A percentile compares a stretch with the other conserved stretches of the same genome.
Evolutionary conservation across 2,888 invertebrate species (phyloP).

Genomic region (Malachius bipustulatus): DNA sequence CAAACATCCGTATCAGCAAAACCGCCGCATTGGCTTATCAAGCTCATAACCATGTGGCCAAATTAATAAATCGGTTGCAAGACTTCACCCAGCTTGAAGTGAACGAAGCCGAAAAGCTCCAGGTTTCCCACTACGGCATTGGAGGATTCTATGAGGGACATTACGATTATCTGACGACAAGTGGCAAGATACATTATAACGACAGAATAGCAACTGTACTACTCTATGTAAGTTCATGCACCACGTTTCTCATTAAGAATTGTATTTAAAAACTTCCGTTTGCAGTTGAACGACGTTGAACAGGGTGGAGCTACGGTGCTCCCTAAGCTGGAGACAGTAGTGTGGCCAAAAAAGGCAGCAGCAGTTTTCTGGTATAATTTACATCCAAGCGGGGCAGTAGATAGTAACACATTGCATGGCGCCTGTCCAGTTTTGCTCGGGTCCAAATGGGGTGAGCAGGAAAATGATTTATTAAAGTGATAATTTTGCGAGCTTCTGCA

Average conservation of each 20-base stretch:
- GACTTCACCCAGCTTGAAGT: too few relatives aligned
- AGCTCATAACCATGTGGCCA: too few relatives aligned
- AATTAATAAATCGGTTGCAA: too few relatives aligned
- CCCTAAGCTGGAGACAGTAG: background rate
- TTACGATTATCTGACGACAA: background rate
- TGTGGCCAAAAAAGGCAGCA: background rate
- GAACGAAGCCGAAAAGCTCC: too few relatives aligned
- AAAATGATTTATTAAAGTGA: too few relatives aligned
- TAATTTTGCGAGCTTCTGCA: too few relatives aligned
- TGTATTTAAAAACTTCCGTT: too few relatives aligned
- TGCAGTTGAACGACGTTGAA: background rate
- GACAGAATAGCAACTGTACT: constrained; percentile 2
- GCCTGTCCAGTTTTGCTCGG: background rate
- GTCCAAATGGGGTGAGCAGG: constrained; percentile 5
- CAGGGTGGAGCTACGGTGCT: background rate
- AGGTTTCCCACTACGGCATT: background rate
- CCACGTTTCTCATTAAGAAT: too few relatives aligned
- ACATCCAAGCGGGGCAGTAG: background rate
- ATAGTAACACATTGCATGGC: background rate
- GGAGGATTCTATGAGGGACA: constrained; percentile 4
- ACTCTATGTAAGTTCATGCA: background rate
- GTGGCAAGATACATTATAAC: background rate
- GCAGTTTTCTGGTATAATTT: constrained; percentile 5
- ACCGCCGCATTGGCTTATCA: too few relatives aligned
- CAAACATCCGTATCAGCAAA: too few relatives aligned